phyloP scores from a whole-genome alignment of 2,888 invertebrate genomes.

The Leucoma salicis region DNA sequence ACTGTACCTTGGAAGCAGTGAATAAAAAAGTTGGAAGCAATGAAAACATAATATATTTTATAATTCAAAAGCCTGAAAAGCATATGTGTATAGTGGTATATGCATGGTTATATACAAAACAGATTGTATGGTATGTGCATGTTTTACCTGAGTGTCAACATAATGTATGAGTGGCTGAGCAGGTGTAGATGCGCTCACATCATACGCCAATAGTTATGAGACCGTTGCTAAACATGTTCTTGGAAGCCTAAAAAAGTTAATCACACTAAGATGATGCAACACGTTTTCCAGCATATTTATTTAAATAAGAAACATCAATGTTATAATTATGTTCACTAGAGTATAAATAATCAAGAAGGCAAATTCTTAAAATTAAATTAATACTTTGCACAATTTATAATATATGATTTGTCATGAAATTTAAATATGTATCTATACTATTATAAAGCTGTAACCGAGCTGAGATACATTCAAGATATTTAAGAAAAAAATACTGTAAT shows the following conservation, averaged over 20 bases:
- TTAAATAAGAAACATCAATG: not conserved
- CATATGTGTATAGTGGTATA: not conserved
- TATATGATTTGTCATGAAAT: no score
- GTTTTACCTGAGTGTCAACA: not conserved
- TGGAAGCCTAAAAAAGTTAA: not conserved
- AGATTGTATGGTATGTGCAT: not conserved
- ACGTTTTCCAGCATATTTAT: not conserved
- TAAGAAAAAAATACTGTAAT: no score
- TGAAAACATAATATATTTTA: no score
- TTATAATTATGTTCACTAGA: not conserved
- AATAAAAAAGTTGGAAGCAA: no score
- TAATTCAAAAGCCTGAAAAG: no score
- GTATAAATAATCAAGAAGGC: no score
- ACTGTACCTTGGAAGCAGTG: no score
- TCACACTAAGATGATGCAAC: not conserved
- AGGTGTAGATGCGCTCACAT: not conserved
- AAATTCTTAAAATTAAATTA: no score
- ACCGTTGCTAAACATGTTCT: not conserved
- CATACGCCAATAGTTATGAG: not conserved
- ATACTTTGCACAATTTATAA: no score
- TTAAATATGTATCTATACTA: no score
- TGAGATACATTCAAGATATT: no score
- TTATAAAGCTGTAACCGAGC: no score
- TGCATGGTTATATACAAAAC: not conserved
- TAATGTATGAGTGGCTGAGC: not conserved